Base-by-base conservation (phyloP, 1,140 invertebrate species). In the Sogatella furcifera region DNA sequence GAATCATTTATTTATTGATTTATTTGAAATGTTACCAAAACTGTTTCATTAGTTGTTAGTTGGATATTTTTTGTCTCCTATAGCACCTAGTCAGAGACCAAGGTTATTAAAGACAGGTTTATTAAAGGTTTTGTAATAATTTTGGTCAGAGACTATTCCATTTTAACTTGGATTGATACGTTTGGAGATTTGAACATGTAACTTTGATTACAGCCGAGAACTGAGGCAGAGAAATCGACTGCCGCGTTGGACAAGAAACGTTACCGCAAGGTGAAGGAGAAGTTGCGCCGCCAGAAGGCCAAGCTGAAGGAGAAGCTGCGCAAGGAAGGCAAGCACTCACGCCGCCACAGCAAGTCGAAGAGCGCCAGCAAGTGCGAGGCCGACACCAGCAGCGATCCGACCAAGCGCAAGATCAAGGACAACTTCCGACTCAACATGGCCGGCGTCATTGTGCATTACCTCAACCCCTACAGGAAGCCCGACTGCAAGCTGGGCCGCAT, bases 351-450 rank as follows among this genome's bases (percentile, higher is more conserved):
- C 56, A 34, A 24, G n/a, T 22, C 28, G 11, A 21, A 41, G 15
- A 21, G 28, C 31, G 52, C 49, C 34, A 62, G 61, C 15, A 67
- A 69, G 58, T 65, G 65, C 43, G 66, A 66, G 56, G 75, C 78
- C 11, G 80, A 81, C 65, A 78, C 77, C 10, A 72, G 73, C 57
- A 73, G 66, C 59, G 77, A 79, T 57, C 66, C 61, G 13, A 81
- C 80, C 28, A n/a, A n/a, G n/a, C 75, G 81, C 43, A 80, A 81
- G 67, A 89, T 91, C 49, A 95, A 94, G 73, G 93, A 97, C 65
- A 81, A 84, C 55, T 97, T 97, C 76, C 80, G 90, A 61, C 81
- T 84, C 61, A 86, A 85, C 69, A 95, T 97, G 84, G 92, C 91
- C 9, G 82, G 84, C 46, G 89, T 89, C 21, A 92, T 98, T 76